Evolutionary conservation across 2,113 vertebrate species (phyloP).

Genomic region (Pithys albifrons): DNA sequence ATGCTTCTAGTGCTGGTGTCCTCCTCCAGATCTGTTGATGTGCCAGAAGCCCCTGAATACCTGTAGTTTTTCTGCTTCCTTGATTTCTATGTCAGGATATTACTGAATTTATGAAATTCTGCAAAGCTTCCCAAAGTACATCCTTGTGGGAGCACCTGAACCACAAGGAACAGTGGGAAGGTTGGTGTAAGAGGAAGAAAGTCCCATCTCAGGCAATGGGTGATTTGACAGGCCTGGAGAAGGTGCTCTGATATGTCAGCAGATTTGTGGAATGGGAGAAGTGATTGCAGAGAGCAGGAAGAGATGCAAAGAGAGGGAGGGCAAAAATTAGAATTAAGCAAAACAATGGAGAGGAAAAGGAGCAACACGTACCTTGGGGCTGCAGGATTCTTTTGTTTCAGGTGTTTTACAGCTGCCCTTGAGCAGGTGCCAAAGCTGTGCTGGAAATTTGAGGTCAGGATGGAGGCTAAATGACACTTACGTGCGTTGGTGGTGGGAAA

Average conservation of each 20-base stretch:
- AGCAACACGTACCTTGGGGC: accelerated
- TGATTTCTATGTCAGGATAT: neutral
- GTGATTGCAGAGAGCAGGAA: neutral
- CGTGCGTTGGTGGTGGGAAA: neutral
- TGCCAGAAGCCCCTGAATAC: neutral
- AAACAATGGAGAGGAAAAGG: neutral
- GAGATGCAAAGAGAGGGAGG: neutral
- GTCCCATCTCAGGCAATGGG: accelerated
- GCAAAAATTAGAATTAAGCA: neutral
- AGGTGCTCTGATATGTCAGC: neutral
- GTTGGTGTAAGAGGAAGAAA: neutral
- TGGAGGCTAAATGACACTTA: neutral
- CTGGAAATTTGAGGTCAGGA: neutral
- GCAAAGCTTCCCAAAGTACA: neutral
- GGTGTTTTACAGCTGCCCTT: neutral
- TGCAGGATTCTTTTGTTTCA: neutral
- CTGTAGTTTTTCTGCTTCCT: neutral
- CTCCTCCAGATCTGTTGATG: neutral
- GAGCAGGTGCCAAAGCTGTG: neutral
- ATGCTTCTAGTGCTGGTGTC: neutral
- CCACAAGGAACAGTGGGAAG: neutral
- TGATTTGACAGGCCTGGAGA: neutral
- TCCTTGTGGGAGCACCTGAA: neutral
- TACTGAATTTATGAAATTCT: neutral
- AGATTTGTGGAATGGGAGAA: neutral